phyloP scores from a whole-genome alignment of 2,113 vertebrate genomes.

The Antechinus stuartii region DNA sequence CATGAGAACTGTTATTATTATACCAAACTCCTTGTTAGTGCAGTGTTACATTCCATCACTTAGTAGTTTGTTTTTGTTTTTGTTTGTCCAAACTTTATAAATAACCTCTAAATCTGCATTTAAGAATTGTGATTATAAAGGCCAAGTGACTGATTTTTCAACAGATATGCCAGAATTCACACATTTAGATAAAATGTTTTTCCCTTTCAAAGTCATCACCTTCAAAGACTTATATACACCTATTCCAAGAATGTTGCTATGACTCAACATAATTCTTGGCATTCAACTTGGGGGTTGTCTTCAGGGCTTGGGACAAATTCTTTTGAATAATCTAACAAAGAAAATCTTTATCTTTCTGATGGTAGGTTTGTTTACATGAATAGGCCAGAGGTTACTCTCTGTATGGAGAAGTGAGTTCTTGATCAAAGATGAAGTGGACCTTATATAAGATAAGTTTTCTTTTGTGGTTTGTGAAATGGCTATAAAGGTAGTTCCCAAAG shows the following conservation, averaged over 20 bases:
- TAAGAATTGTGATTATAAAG: background rate
- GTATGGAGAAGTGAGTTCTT: background rate
- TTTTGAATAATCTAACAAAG: background rate
- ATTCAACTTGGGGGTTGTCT: background rate
- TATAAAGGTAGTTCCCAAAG: background rate
- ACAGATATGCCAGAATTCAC: background rate
- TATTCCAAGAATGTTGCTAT: background rate
- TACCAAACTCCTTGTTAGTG: background rate
- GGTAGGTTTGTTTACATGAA: background rate
- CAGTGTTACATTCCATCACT: background rate
- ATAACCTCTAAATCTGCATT: background rate
- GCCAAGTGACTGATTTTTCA: slow-evolving; percentile 1
- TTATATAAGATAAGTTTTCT: background rate
- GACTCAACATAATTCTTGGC: background rate
- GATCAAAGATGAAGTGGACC: background rate
- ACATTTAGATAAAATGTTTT: background rate
- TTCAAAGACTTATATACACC: background rate
- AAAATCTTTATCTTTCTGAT: background rate
- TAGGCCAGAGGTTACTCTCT: background rate
- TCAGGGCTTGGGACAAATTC: background rate
- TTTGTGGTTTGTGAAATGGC: background rate
- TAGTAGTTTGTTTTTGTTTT: background rate
- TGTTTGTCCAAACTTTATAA: background rate
- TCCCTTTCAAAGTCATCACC: background rate
- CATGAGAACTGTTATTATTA: background rate